These are phyloP conservation scores for Brachionus calyciflorus DNA, from an alignment of 1,140 invertebrate species.

Conservation along the genomic window DNA sequence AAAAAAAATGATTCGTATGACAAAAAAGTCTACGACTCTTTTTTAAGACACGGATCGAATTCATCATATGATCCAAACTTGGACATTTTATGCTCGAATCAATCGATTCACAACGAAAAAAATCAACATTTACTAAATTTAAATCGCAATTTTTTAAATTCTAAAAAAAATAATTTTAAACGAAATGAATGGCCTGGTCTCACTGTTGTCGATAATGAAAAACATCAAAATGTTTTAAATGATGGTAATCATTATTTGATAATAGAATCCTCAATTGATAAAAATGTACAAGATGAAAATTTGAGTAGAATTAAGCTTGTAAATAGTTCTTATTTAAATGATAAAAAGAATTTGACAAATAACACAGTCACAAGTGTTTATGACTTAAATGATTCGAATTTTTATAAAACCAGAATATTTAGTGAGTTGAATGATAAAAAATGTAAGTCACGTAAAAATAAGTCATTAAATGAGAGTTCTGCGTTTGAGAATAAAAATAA, in stretches of 20 bases:
- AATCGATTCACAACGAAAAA: not conserved
- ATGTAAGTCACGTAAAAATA: not conserved
- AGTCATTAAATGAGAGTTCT: not conserved
- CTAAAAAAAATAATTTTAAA: not conserved
- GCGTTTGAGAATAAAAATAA: not conserved
- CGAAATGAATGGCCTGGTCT: not conserved
- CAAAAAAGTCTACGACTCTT: not conserved
- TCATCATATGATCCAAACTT: not conserved
- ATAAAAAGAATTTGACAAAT: constrained; percentile 8
- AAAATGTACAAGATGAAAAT: not conserved
- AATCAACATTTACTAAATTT: not conserved
- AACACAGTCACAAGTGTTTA: not conserved
- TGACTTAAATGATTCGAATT: not conserved
- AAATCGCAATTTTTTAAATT: not conserved
- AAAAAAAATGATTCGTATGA: not conserved
- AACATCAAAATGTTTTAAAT: not conserved
- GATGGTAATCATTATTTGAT: constrained; percentile 1
- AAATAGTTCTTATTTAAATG: not conserved
- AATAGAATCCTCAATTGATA: not conserved
- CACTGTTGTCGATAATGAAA: not conserved
- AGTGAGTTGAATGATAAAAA: not conserved
- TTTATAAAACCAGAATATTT: not conserved
- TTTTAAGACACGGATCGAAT: not conserved
- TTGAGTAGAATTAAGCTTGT: not conserved
- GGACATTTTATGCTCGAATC: not conserved